phyloP scores from a whole-genome alignment of 2,888 invertebrate species.

The Rhingia rostrata region DNA sequence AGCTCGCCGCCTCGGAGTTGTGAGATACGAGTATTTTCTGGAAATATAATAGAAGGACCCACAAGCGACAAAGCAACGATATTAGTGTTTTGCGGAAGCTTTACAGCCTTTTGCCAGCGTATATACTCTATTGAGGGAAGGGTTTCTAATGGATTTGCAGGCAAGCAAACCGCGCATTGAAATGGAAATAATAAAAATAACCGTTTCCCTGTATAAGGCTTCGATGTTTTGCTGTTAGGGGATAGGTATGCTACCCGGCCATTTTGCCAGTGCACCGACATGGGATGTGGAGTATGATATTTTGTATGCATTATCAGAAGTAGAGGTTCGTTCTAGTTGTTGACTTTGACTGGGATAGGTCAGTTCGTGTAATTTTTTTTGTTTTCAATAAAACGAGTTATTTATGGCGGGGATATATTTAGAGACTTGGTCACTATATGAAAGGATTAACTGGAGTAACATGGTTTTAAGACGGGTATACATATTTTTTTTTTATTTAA shows the following conservation, averaged over 20 bases:
- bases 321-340: constrained; percentile 15
- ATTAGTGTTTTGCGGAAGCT: constrained; percentile 25
- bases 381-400: not conserved
- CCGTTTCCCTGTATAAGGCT: constrained; percentile 10
- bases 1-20: constrained; percentile 13
- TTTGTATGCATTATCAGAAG: constrained; percentile 18
- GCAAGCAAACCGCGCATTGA: constrained; percentile 61
- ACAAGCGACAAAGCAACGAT: constrained; percentile 38
- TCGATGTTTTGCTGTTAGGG: not conserved
- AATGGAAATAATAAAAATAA: constrained; percentile 52
- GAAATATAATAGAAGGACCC: constrained; percentile 63
- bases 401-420: constrained; percentile 6
- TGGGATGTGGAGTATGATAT: not conserved
- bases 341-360: constrained; percentile 15
- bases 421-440: constrained; percentile 17
- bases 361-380: not conserved
- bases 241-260: not conserved
- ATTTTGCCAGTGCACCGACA: not conserved
- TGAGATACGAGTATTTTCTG: constrained; percentile 56
- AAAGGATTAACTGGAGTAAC: constrained; percentile 23
- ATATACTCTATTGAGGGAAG: not conserved
- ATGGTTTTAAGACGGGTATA: not conserved
- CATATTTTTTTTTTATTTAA: not conserved
- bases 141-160: constrained; percentile 60
- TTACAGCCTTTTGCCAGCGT: constrained; percentile 4